Evolutionary conservation across 2,113 vertebrate genomes (phyloP).

Genomic region (Microtus montanus): DNA sequence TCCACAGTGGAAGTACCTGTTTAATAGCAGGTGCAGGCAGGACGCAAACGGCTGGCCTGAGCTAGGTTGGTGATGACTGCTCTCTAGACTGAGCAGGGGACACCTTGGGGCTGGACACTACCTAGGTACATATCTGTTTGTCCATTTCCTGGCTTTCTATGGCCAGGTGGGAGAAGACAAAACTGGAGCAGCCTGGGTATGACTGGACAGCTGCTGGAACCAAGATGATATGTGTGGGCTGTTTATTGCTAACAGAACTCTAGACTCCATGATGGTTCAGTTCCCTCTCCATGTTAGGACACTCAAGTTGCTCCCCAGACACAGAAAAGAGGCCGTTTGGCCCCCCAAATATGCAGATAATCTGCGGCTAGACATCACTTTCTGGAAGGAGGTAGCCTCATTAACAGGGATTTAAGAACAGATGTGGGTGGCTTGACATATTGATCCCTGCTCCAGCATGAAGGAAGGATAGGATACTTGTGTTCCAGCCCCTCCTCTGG

Average conservation of each 20-base stretch:
- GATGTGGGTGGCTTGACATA: not conserved
- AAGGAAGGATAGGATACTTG: not conserved
- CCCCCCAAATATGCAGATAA: not conserved
- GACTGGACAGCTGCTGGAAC: not conserved
- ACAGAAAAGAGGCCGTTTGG: not conserved
- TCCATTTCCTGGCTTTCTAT: not conserved
- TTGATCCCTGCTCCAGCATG: not conserved
- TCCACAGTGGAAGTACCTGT: not conserved
- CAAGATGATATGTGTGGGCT: not conserved
- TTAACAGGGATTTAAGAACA: conserved; percentile 5
- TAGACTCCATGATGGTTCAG: not conserved
- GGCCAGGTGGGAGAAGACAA: not conserved
- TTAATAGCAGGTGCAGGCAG: conserved; percentile 53
- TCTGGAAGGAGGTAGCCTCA: not conserved
- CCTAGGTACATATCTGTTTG: not conserved
- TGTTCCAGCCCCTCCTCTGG: not conserved
- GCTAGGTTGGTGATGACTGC: not conserved
- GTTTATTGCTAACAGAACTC: conserved; percentile 45
- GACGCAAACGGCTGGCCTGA: not conserved
- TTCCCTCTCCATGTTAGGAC: not conserved
- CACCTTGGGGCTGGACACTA: not conserved
- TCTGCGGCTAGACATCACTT: not conserved
- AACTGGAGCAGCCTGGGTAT: not conserved
- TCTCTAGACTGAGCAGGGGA: not conserved
- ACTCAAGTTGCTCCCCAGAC: not conserved